These are phyloP conservation scores for Criorhina ranunculi DNA, from an alignment of 2,888 invertebrate species.

Conservation along the genomic window DNA sequence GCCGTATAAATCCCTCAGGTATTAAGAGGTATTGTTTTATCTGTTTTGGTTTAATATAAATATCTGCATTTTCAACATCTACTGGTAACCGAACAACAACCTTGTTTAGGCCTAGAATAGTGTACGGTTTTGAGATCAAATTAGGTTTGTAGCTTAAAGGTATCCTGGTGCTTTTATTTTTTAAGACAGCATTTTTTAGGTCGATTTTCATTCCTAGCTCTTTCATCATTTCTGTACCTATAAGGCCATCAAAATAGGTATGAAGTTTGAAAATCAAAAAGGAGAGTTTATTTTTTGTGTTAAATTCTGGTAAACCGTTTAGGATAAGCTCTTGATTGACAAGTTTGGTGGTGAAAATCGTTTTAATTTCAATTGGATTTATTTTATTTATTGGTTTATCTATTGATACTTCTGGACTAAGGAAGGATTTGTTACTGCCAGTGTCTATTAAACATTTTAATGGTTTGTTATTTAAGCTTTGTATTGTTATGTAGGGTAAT, in stretches of 20 bases:
- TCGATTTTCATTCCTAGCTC: background rate
- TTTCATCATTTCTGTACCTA: background rate
- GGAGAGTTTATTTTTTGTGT: background rate
- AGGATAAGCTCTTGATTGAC: background rate
- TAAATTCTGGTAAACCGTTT: constrained; percentile 5
- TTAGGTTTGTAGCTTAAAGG: constrained; percentile 14
- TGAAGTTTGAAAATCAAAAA: constrained; percentile 15
- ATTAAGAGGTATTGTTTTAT: constrained; percentile 25
- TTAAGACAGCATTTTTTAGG: background rate
- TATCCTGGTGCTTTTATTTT: constrained; percentile 1
- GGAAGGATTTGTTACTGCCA: constrained; percentile 15
- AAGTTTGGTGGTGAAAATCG: background rate
- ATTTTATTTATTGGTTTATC: background rate
- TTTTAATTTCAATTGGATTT: constrained; percentile 17
- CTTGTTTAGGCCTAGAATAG: background rate
- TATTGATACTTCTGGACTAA: background rate
- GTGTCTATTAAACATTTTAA: constrained; percentile 19
- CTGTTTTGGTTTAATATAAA: constrained; percentile 4
- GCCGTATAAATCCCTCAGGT: constrained; percentile 31
- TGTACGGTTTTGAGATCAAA: constrained; percentile 10
- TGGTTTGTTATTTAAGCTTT: background rate
- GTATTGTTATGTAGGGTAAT: constrained; percentile 2
- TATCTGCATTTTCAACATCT: constrained; percentile 9
- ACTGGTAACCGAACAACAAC: constrained; percentile 18
- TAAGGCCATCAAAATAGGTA: constrained; percentile 18